These are phyloP conservation scores for Tupaia tana DNA, from an alignment of 2,113 vertebrate species.

Conservation along the genomic window DNA sequence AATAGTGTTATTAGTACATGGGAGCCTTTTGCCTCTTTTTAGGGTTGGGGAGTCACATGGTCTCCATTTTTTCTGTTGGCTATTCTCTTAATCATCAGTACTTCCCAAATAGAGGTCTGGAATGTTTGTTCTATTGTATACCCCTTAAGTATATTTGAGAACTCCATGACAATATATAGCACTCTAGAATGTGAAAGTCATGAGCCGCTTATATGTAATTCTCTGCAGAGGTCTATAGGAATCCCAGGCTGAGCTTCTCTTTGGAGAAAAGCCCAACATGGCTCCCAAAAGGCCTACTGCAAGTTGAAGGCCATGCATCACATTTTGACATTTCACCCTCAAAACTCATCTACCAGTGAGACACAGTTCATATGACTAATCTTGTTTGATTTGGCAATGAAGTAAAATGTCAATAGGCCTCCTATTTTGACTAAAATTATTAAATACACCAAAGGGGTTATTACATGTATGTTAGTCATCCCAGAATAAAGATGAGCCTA, in stretches of 20 bases:
- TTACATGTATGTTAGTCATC: conserved; percentile 72
- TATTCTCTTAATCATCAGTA: not conserved
- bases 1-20: not conserved
- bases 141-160: not conserved
- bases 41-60: not conserved
- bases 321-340: conserved; percentile 58
- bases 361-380: conserved; percentile 66
- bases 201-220: not conserved
- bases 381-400: conserved; percentile 77
- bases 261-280: not conserved
- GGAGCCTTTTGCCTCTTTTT: not conserved
- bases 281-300: conserved; percentile 46
- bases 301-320: conserved; percentile 55
- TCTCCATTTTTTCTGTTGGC: not conserved
- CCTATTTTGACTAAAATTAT: conserved; percentile 75
- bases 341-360: conserved; percentile 70
- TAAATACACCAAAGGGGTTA: conserved; percentile 73
- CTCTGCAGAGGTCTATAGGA: not conserved
- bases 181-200: not conserved
- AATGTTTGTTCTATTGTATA: not conserved
- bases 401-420: conserved; percentile 72
- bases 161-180: not conserved
- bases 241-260: not conserved
- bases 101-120: not conserved
- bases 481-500: conserved; percentile 70